A percentile compares a stretch with the other conserved stretches of the same genome.
Conservation (phyloP, 2,888 invertebrate genomes). For the Rhamnusium bicolor region DNA sequence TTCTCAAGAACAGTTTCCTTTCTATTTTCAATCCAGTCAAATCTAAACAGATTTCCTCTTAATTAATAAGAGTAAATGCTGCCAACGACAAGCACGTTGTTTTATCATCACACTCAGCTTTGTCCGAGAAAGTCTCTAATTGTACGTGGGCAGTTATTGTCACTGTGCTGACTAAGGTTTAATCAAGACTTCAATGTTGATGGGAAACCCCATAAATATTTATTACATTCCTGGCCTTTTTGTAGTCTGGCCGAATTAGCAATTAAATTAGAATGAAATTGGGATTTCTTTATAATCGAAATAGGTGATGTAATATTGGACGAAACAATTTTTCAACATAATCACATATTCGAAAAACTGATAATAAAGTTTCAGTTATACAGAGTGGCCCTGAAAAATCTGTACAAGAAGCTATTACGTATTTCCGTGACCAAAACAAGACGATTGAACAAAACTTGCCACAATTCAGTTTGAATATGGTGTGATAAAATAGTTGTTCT, state of each 20-base stretch:
- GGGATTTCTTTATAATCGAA: not conserved
- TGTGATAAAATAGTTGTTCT: too few relatives aligned
- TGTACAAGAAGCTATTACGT: too few relatives aligned
- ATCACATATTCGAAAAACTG: not conserved
- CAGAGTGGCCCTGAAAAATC: too few relatives aligned
- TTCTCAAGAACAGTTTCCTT: too few relatives aligned
- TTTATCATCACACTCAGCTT: not conserved
- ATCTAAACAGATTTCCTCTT: too few relatives aligned
- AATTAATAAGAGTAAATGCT: not conserved
- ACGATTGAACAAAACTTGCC: too few relatives aligned
- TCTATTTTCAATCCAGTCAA: too few relatives aligned
- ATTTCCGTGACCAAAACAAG: too few relatives aligned
- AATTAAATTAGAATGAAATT: constrained; percentile 1
- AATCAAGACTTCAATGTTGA: not conserved
- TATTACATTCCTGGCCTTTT: constrained; percentile 1
- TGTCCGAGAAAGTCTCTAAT: too few relatives aligned
- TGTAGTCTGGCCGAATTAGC: not conserved
- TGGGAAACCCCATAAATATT: constrained; percentile 1
- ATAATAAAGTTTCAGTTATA: too few relatives aligned
- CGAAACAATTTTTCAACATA: not conserved
- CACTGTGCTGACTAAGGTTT: not conserved
- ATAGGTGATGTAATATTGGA: not conserved
- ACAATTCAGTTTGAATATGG: too few relatives aligned
- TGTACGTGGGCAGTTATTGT: not conserved
- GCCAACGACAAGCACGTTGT: not conserved